Evolutionary conservation across 2,888 invertebrate genomes (phyloP), one percentile per base, ranked within the genome.

Genomic region (Cephus rjabovi): DNA sequence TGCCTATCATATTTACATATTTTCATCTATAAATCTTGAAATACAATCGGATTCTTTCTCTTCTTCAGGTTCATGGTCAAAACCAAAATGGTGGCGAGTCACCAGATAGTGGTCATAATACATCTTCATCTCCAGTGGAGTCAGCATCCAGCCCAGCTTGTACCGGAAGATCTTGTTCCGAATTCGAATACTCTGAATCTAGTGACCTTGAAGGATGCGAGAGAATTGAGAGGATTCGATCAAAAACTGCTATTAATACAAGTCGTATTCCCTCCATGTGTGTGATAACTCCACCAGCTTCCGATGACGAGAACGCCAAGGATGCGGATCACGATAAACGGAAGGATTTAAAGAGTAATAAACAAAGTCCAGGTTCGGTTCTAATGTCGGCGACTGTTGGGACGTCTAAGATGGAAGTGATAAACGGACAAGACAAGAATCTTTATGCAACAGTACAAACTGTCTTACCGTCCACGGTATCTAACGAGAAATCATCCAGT

Each of bases 211-310:
- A 97, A 92, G 97, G 96, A n/a, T 95, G 96, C 35, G 97, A 97
- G 89, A 93, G 97, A 87, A 96, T 96, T 86, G 97, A 97, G 91
- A 93, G 97, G 84, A 96, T 97, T 82, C 93, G 97, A 80, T 95
- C 95, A 73, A 98, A 97, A 92, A 98, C 97, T 0, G 95, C 96
- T 1, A 96, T 98, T 73, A 97, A 96, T 87, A 96, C 96, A 76
- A 96, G 96, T 85, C 94, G 97, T 84, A 98, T 98, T 88, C 98
- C 98, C 1, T 97, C 97, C 9, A 96, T 98, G 95, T 98, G 97
- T 91, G 97, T 97, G 3, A 97, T 97, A 75, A 97, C 97, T 30
- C 97, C 97, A 6, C 95, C 95, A 0, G 96, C 96, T 81, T 97
- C 97, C 82, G 97, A 97, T 85, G 97, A 97, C 87, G 97, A 97